Evolutionary conservation across 1,140 invertebrate genomes (phyloP), one percentile per base, ranked within the genome.

Genomic region (Mya arenaria): DNA sequence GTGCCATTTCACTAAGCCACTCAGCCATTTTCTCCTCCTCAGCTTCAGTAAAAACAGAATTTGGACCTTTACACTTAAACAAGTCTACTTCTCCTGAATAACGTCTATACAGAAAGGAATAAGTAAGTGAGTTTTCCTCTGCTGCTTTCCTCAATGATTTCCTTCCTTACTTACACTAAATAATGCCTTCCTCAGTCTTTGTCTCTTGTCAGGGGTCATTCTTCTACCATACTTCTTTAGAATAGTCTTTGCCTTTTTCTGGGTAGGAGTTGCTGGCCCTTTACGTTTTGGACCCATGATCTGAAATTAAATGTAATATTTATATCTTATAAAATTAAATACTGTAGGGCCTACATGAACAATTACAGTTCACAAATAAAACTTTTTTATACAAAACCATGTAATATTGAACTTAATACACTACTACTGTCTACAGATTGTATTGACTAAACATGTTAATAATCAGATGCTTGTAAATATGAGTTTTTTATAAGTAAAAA

Each of bases 11-110:
- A 4, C 28, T 39, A 25, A 85, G 30, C 74, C 74, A 85, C 32
- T 48, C 23, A n/a, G 69, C 73, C 80, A 85, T 85, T n/a, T 25
- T 34, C 63, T 68, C 65, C 44, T 83, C 81, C 48, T 83, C 81
- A 28, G 13, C 10, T 66, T 83, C 13, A 41, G 8, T 85, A 28
- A 85, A 75, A 34, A 83, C 60, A 25, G 63, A 52, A 2, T n/a
- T 39, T 34, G 81, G 84, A n/a, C 84, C 75, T 32, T 83, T 85
- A 17, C n/a, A 25, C 32, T 79, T 79, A 41, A 23, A 52, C 3
- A 65, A 32, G 13, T 77, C 56, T 37, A 74, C 55, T 17, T 62
- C 72, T 5, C 72, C 72, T 62, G 52, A 34, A 13, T 32, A 62
- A 2, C 56, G 25, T 37, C 52, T 74, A 28, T 74, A 41, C 15